Evolutionary conservation across 2,888 invertebrate genomes (phyloP).

Genomic region (Orthosia gothica): DNA sequence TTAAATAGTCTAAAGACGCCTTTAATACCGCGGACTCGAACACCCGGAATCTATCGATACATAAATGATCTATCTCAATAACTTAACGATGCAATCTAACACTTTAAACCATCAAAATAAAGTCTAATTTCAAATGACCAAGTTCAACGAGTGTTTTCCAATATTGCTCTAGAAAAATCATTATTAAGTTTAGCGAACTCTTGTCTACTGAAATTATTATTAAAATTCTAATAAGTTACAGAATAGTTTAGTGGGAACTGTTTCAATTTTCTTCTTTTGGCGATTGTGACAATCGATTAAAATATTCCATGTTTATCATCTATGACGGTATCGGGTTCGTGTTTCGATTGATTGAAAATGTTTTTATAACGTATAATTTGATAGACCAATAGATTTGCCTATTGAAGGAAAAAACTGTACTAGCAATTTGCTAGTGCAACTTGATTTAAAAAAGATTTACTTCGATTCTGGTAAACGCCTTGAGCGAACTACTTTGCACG

Average conservation of each 20-base stretch:
- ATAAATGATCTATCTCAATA: conserved; percentile 72
- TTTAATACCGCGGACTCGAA: conserved; percentile 80
- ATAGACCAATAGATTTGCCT: conserved; percentile 18
- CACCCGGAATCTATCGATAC: conserved; percentile 76
- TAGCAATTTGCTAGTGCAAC: not conserved
- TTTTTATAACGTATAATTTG: conserved; percentile 23
- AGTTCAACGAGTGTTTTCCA: conserved; percentile 63
- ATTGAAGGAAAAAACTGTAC: conserved; percentile 8
- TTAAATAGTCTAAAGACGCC: conserved; percentile 90
- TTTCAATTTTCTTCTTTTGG: conserved; percentile 57
- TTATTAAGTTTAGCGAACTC: conserved; percentile 74
- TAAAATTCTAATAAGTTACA: conserved; percentile 62
- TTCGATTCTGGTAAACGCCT: conserved; percentile 34
- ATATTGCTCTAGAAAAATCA: conserved; percentile 74
- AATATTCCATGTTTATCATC: conserved; percentile 47
- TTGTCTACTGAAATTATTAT: conserved; percentile 71
- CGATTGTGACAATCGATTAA: conserved; percentile 59
- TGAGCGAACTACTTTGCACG: conserved; percentile 38
- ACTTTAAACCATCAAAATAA: conserved; percentile 46
- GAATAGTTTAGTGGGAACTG: conserved; percentile 69
- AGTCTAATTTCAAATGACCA: conserved; percentile 55
- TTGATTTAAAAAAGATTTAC: conserved; percentile 26
- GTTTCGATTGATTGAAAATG: conserved; percentile 46
- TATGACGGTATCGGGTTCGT: conserved; percentile 54
- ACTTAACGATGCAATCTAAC: conserved; percentile 62